These are phyloP conservation scores for Stictocephala bisonia DNA, from an alignment of 2,888 invertebrate genomes.

Conservation along the genomic window DNA sequence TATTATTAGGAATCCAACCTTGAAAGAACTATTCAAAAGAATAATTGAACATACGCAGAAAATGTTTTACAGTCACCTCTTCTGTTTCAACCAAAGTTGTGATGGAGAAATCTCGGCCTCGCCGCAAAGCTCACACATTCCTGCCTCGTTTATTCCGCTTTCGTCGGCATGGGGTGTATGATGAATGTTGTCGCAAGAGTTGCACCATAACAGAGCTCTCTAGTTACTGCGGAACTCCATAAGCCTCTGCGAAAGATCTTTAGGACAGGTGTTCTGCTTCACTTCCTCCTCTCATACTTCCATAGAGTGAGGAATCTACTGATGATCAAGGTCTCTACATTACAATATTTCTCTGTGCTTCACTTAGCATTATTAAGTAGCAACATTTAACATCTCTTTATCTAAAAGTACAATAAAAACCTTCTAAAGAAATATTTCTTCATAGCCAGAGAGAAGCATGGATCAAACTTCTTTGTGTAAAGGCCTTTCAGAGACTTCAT, in stretches of 20 bases:
- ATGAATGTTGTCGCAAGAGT: constrained; percentile 43
- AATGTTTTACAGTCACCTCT: background rate
- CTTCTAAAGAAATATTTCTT: no score
- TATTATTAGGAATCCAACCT: no score
- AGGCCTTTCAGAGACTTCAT: no score
- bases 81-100: background rate
- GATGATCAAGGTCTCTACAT: background rate
- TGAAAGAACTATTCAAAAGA: no score
- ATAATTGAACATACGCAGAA: no score
- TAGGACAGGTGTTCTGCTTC: background rate
- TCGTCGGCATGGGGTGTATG: constrained; percentile 36
- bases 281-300: background rate
- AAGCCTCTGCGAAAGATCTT: background rate
- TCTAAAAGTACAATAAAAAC: no score
- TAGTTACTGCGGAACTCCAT: constrained; percentile 33
- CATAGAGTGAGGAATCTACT: background rate
- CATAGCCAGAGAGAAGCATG: no score
- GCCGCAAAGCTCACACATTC: background rate
- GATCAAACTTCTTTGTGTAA: no score
- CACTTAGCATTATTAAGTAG: background rate
- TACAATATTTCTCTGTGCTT: background rate
- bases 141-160: background rate
- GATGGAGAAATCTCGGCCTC: background rate
- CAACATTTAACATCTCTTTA: no score
- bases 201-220: constrained; percentile 29